Conservation (phyloP, 2,113 vertebrate species). For the Lynx canadensis region DNA sequence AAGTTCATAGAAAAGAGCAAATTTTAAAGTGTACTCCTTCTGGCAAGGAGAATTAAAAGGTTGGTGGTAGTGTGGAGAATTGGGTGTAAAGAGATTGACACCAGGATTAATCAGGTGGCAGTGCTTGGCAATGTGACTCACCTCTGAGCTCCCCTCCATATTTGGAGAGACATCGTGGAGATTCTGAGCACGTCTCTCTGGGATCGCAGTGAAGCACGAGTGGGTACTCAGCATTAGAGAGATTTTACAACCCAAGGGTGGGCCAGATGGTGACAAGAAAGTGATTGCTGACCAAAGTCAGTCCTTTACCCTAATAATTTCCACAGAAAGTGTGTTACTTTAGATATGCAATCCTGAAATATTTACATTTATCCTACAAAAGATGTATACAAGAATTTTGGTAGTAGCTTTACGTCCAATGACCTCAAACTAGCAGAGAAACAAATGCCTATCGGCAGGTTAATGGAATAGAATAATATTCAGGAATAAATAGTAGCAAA, state of each 20-base stretch:
- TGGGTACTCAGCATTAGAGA: background rate
- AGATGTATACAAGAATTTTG: background rate
- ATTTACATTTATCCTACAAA: background rate
- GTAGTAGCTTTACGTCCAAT: background rate
- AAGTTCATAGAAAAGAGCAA: background rate
- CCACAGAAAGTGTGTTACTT: background rate
- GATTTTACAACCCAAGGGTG: background rate
- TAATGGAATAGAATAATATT: background rate
- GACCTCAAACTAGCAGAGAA: background rate
- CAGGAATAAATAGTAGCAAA: background rate
- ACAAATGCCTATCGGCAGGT: background rate
- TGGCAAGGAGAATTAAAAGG: background rate
- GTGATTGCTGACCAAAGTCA: background rate
- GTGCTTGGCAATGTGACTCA: background rate
- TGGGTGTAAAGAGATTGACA: background rate
- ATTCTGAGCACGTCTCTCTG: background rate
- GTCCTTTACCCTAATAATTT: background rate
- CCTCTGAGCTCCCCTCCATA: background rate
- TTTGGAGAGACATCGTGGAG: background rate
- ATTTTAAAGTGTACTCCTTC: background rate
- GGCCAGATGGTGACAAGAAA: background rate
- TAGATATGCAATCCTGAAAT: background rate
- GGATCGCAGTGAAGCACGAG: background rate
- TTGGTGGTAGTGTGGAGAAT: background rate
- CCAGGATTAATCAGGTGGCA: background rate